Conservation (phyloP, 92 coral and sea anemone species). For the Montipora capitata region DNA sequence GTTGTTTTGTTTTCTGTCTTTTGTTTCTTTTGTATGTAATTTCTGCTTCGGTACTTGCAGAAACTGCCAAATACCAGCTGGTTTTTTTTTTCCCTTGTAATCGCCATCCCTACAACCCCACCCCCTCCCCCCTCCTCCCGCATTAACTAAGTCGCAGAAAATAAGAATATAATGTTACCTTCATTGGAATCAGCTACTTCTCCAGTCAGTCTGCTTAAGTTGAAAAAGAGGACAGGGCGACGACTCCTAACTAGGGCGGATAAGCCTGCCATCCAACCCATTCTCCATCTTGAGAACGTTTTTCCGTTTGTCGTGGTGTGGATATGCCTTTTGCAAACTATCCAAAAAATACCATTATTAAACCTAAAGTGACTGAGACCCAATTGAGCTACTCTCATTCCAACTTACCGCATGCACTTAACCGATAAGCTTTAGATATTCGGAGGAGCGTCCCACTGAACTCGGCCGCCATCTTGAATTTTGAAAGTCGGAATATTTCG, state of each 20-base stretch:
- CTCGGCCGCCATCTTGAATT: constrained; percentile 66
- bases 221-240: neutral
- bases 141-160: neutral
- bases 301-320: neutral
- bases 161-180: constrained; percentile 31
- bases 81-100: too few relatives aligned
- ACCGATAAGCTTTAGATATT: neutral
- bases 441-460: neutral
- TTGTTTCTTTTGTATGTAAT: too few relatives aligned
- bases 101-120: too few relatives aligned
- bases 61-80: too few relatives aligned
- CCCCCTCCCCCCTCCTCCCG: neutral
- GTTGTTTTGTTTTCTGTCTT: too few relatives aligned
- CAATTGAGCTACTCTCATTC: neutral
- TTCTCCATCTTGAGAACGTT: constrained; percentile 29
- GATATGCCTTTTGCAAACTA: constrained; percentile 32
- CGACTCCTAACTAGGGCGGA: neutral
- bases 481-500: neutral
- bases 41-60: too few relatives aligned
- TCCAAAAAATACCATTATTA: neutral
- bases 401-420: constrained; percentile 23
- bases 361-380: neutral
- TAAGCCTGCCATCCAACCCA: neutral
- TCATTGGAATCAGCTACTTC: constrained; percentile 15
- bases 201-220: constrained; percentile 12